These are phyloP conservation scores for Poeciliopsis turrubarensis DNA, from an alignment of 2,113 vertebrate genomes.

Conservation along the genomic window DNA sequence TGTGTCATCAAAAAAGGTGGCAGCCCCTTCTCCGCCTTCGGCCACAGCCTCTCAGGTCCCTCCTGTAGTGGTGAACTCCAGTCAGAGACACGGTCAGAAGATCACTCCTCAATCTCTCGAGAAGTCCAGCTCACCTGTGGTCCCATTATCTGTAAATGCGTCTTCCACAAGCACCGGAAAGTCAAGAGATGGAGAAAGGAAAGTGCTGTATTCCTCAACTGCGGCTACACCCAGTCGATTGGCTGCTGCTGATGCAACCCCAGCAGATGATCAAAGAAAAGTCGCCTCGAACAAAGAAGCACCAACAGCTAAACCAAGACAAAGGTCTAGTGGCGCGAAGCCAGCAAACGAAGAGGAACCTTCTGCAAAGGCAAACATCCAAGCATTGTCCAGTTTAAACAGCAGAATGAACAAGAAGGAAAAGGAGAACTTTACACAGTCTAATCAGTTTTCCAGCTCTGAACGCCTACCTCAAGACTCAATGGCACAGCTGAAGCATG, in stretches of 20 bases:
- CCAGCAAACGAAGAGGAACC: conserved; percentile 35
- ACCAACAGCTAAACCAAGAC: conserved; percentile 73
- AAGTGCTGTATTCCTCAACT: conserved; percentile 28
- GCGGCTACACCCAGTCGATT: conserved; percentile 10
- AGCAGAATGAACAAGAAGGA: conserved; percentile 21
- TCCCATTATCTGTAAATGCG: conserved; percentile 6
- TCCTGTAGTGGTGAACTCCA: conserved; percentile 22
- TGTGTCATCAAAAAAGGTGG: conserved; percentile 42
- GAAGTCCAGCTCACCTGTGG: conserved; percentile 24
- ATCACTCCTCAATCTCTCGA: conserved; percentile 15
- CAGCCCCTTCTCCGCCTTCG: conserved; percentile 62
- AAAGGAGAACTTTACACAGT: conserved; percentile 18
- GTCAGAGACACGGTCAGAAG: conserved; percentile 27
- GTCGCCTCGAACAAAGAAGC: conserved; percentile 28
- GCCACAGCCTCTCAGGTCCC: background rate
- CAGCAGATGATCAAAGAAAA: conserved; percentile 27
- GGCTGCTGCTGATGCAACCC: conserved; percentile 8
- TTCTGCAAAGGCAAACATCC: conserved; percentile 17
- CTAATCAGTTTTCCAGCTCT: conserved; percentile 57
- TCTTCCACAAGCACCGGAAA: conserved; percentile 19
- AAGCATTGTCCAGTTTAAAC: conserved; percentile 11
- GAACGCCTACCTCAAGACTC: conserved; percentile 52
- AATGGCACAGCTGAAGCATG: conserved; percentile 45
- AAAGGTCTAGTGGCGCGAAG: conserved; percentile 44
- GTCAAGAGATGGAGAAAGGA: conserved; percentile 21